phyloP scores from a whole-genome alignment of 2,888 invertebrate genomes.

The Plagodis dolabraria region DNA sequence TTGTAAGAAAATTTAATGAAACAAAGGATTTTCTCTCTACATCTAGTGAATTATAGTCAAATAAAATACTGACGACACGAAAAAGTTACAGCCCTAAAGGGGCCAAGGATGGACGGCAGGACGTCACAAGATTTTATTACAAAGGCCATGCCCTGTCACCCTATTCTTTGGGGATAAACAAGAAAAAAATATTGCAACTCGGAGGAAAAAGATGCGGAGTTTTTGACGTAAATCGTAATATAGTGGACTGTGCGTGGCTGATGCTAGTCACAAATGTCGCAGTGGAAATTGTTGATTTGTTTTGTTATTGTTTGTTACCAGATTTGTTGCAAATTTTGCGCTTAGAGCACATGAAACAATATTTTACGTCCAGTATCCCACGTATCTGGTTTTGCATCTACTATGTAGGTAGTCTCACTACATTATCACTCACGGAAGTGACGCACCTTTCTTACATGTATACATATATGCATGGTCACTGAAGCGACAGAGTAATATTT shows the following conservation, averaged over 20 bases:
- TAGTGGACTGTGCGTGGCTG: slow-evolving; percentile 15
- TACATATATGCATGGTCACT: no score
- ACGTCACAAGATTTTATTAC: slow-evolving; percentile 76
- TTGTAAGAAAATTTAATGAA: slow-evolving; percentile 61
- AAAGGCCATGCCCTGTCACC: slow-evolving; percentile 60
- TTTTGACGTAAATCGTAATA: slow-evolving; percentile 38
- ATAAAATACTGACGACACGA: slow-evolving; percentile 75
- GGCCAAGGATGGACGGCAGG: slow-evolving; percentile 49
- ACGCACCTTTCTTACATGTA: no score
- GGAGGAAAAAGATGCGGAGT: slow-evolving; percentile 42
- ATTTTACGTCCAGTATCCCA: no score
- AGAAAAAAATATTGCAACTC: slow-evolving; percentile 57
- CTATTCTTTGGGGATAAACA: slow-evolving; percentile 59
- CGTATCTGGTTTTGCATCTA: no score
- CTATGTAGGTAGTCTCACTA: no score
- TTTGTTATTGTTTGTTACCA: no score
- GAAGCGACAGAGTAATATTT: no score
- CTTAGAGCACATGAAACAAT: no score
- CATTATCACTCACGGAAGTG: no score
- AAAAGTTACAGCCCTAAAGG: slow-evolving; percentile 75
- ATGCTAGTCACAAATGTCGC: slow-evolving; percentile 5
- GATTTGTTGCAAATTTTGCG: no score
- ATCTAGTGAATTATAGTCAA: slow-evolving; percentile 68
- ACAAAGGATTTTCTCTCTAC: slow-evolving; percentile 60
- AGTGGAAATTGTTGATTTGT: no score